A percentile compares a stretch with the other conserved stretches of the same genome.
Conservation (phyloP, 2,797 vertebrate genomes). For the Cottoperca gobio region DNA sequence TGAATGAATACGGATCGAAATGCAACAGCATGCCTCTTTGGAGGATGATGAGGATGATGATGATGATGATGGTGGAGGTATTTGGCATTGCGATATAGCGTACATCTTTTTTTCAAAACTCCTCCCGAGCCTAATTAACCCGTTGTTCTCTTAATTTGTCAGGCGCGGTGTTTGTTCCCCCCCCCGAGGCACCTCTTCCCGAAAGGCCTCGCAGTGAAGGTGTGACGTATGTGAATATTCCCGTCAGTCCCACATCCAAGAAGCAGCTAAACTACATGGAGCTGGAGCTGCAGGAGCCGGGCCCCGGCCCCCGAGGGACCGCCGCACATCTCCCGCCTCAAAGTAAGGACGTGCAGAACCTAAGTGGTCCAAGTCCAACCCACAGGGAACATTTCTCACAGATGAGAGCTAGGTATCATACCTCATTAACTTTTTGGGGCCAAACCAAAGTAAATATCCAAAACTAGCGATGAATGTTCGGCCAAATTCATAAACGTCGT, state of each 20-base stretch:
- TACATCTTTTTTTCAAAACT: neutral
- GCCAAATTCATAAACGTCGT: too few relatives aligned
- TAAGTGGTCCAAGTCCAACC: too few relatives aligned
- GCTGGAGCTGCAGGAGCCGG: constrained; percentile 88
- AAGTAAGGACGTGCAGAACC: constrained; percentile 63
- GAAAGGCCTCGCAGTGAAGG: constrained; percentile 81
- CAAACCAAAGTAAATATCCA: too few relatives aligned
- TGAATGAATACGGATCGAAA: neutral
- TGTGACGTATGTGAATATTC: constrained; percentile 92
- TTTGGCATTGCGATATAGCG: neutral
- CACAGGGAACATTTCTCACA: too few relatives aligned
- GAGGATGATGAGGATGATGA: neutral
- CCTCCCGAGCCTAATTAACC: constrained; percentile 28
- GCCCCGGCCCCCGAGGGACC: constrained; percentile 82
- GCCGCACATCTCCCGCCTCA: constrained; percentile 61
- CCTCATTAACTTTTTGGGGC: too few relatives aligned
- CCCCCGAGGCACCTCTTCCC: constrained; percentile 73
- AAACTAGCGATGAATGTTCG: too few relatives aligned
- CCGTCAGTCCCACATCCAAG: constrained; percentile 89
- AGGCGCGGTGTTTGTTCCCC: constrained; percentile 83
- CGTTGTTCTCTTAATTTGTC: constrained; percentile 24
- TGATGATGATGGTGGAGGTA: too few relatives aligned
- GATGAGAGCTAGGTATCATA: too few relatives aligned
- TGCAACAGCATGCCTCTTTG: neutral
- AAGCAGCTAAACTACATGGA: constrained; percentile 94